Base-by-base conservation (phyloP, 2,888 invertebrate species). In the Eretmocerus hayati region DNA sequence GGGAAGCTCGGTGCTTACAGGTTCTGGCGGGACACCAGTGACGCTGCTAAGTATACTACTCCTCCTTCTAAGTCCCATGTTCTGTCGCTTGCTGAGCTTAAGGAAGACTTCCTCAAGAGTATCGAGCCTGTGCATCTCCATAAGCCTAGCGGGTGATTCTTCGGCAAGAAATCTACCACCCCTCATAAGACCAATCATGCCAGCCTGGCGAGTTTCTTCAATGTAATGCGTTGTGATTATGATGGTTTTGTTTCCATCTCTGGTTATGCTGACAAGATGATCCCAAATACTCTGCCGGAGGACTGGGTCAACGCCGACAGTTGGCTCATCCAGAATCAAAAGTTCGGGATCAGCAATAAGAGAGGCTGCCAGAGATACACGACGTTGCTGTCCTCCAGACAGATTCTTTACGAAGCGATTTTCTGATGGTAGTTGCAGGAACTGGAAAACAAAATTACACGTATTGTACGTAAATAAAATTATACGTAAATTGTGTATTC, bases 271-370 rank as follows among this genome's bases (percentile, higher is more conserved):
- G 30, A 89, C 86, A 52, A 90, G 72, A 71, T 90, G 85, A 67
- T 89, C 85, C 90, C 90, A 90, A 59, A 90, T 90, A 60, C 83
- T 85, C 68, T 90, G 86, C 53, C 90, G 75, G 11, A 94, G 73
- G 30, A 93, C 80, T 1, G 93, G 93, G 73, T 94, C 93, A 2
- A 94, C 88, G 30, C 93, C 94, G 15, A 92, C 93, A 0, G 93
- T 94, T 0, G 93, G 93, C 64, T 94, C 94, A 64, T 94, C 94
- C 48, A 94, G 74, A 62, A 94, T 93, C 51, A 94, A 72, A 23
- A 94, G 75, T 65, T 92, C 90, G 0, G 94, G 93, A 53, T 90
- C 87, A 56, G 93, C 90, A 35, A 94, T 76, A 23, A 94, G 74
- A 0, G 93, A 90, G 0, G 90, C 87, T 0, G 92, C 90, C 58